Percentiles rank a stretch among this genome's conserved stretches.
phyloP scores from a whole-genome alignment of 1,140 invertebrate genomes.

The Ridgeia piscesae region DNA sequence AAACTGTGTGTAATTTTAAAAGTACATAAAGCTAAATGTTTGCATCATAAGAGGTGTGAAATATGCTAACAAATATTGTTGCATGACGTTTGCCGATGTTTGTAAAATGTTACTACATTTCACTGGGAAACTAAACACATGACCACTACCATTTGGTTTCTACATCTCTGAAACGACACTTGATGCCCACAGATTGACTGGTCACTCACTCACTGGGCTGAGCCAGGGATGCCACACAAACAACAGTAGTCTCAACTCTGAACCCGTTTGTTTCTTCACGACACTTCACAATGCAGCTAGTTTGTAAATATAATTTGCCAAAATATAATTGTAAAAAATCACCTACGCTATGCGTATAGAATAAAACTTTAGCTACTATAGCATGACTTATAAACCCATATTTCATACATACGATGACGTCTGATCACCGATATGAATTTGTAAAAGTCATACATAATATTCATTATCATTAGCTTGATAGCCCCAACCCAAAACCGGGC shows the following conservation, averaged over 20 bases:
- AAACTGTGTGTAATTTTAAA: too few relatives aligned
- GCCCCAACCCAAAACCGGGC: neutral
- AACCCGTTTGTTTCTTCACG: neutral
- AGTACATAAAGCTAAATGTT: too few relatives aligned
- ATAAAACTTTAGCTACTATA: neutral
- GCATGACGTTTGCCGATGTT: too few relatives aligned
- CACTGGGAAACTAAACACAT: too few relatives aligned
- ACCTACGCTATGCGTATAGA: neutral
- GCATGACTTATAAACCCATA: neutral
- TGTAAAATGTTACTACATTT: too few relatives aligned
- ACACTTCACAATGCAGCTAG: neutral
- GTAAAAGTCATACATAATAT: neutral
- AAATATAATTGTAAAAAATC: neutral
- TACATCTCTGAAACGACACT: too few relatives aligned
- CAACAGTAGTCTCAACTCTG: neutral
- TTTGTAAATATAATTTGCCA: constrained; percentile 1
- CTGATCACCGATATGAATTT: neutral
- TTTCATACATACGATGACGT: neutral
- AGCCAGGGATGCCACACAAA: neutral
- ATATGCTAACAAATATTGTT: too few relatives aligned
- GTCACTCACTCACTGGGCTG: too few relatives aligned
- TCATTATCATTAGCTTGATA: neutral
- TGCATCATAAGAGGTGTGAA: too few relatives aligned
- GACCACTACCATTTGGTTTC: too few relatives aligned
- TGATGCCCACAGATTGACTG: too few relatives aligned